Conservation (phyloP, 2,797 vertebrate species). For the Ctenosaura bakeri region DNA sequence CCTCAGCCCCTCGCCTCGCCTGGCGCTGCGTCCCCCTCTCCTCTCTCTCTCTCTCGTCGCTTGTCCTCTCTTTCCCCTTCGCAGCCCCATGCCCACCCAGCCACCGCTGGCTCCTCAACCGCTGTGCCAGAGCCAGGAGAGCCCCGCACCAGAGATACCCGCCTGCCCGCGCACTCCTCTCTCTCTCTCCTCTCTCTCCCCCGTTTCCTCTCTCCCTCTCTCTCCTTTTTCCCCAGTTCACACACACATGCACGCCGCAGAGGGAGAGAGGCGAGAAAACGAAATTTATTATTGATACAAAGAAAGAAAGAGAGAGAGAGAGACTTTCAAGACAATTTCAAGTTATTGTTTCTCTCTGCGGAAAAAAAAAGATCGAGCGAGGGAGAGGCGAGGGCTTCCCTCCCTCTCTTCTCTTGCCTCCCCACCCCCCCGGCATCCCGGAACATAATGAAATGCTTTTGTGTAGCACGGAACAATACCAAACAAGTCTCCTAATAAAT, state of each 20-base stretch:
- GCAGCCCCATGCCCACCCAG: constrained; percentile 82
- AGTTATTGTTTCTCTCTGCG: constrained; percentile 97
- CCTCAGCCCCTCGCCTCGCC: constrained; percentile 58
- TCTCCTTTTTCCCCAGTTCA: constrained; percentile 41
- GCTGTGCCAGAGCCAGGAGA: constrained; percentile 87
- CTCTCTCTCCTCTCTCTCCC: constrained; percentile 51
- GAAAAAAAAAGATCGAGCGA: no score
- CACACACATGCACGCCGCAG: constrained; percentile 51
- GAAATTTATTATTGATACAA: constrained; percentile 92
- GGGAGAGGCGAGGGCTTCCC: constrained; percentile 73
- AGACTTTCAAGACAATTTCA: constrained; percentile 97
- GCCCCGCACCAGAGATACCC: constrained; percentile 83
- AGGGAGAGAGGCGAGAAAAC: constrained; percentile 91
- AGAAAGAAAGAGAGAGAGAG: constrained; percentile 79
- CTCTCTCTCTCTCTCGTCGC: not conserved
- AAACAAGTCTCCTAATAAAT: constrained; percentile 99
- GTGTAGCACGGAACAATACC: constrained; percentile 96
- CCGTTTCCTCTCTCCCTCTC: constrained; percentile 32
- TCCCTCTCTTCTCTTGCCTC: constrained; percentile 79
- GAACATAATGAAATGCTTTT: constrained; percentile 96
- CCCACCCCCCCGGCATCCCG: constrained; percentile 75
- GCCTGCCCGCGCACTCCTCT: constrained; percentile 77
- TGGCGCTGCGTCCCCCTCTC: not conserved
- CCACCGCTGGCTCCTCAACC: constrained; percentile 81
- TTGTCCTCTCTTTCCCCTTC: constrained; percentile 40